These are phyloP conservation scores for Drosophila sordidapex DNA, from an alignment of 2,888 invertebrate species.

Conservation along the genomic window DNA sequence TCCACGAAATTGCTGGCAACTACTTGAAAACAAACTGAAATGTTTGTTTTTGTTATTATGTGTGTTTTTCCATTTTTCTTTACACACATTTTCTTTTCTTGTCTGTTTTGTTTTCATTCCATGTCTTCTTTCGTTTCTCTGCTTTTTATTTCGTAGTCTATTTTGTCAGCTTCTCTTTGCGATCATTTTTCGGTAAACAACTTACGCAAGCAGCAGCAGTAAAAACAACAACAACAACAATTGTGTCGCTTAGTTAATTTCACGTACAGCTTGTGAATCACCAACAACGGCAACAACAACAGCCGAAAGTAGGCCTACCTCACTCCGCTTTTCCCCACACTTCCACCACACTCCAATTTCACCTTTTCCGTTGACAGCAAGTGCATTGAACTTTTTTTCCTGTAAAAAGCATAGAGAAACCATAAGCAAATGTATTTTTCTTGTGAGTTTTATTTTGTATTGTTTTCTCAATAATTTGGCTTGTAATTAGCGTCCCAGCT, in stretches of 20 bases:
- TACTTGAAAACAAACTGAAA: slow-evolving; percentile 34
- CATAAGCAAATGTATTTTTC: slow-evolving; percentile 38
- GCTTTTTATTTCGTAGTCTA: slow-evolving; percentile 12
- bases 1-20: slow-evolving; percentile 53
- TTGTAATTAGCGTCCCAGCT: slow-evolving; percentile 45
- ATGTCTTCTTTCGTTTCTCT: slow-evolving; percentile 23
- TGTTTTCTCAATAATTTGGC: slow-evolving; percentile 16
- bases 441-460: background rate
- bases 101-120: slow-evolving; percentile 28
- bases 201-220: slow-evolving; percentile 70
- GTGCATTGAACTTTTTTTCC: slow-evolving; percentile 69
- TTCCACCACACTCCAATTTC: background rate
- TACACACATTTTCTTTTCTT: slow-evolving; percentile 14
- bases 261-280: slow-evolving; percentile 77
- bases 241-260: slow-evolving; percentile 65
- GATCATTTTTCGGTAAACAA: slow-evolving; percentile 73
- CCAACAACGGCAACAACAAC: slow-evolving; percentile 24
- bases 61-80: slow-evolving; percentile 9
- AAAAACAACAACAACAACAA: slow-evolving; percentile 43
- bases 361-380: slow-evolving; percentile 4
- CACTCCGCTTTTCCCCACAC: background rate
- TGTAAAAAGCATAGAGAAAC: slow-evolving; percentile 19
- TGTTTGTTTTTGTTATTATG: slow-evolving; percentile 16
- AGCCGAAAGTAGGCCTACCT: slow-evolving; percentile 64
- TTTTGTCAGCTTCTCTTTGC: slow-evolving; percentile 39